These are phyloP conservation scores for Odocoileus virginianus DNA, from an alignment of 2,113 vertebrate species.

Conservation along the genomic window DNA sequence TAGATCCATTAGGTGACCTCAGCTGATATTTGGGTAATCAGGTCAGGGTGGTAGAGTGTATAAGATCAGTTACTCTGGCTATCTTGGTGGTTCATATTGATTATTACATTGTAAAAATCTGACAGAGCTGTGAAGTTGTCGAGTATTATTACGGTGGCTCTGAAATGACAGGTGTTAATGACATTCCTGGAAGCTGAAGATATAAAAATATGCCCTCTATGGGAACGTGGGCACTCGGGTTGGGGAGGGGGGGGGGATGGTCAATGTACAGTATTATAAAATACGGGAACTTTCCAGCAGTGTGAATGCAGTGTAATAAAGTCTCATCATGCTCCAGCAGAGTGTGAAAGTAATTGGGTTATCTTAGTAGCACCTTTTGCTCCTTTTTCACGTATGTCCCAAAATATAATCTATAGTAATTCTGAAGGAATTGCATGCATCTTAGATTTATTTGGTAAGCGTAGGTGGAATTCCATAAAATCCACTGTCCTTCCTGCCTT, in stretches of 20 bases:
- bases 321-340: neutral
- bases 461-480: neutral
- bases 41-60: constrained; percentile 37
- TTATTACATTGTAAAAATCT: constrained; percentile 46
- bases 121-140: constrained; percentile 11
- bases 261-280: constrained; percentile 38
- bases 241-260: neutral
- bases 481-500: neutral
- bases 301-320: neutral
- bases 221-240: neutral
- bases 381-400: neutral
- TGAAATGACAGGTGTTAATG: constrained; percentile 38
- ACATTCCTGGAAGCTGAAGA: constrained; percentile 49
- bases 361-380: neutral
- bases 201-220: constrained; percentile 39
- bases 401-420: neutral
- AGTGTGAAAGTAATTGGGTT: neutral
- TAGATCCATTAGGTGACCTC: constrained; percentile 71
- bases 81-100: constrained; percentile 27
- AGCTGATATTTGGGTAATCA: constrained; percentile 77
- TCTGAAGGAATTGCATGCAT: neutral
- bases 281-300: neutral
- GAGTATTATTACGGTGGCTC: constrained; percentile 19
- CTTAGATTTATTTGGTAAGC: constrained; percentile 7
- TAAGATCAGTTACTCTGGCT: constrained; percentile 57